These are phyloP conservation scores for Hippocampus comes DNA, from an alignment of 2,113 vertebrate genomes.

Conservation along the genomic window DNA sequence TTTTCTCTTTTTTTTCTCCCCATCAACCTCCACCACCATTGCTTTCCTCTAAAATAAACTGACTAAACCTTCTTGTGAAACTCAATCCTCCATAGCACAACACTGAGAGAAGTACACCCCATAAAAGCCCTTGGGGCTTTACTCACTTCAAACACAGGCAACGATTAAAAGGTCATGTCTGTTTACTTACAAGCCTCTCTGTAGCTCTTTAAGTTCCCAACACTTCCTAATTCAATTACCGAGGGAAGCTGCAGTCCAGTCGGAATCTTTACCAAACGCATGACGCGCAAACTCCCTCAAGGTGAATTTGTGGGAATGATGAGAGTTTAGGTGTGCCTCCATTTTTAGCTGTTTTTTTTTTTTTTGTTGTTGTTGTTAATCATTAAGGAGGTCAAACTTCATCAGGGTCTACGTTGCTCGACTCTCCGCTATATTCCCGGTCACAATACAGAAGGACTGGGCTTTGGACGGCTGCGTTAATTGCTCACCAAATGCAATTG, in stretches of 20 bases:
- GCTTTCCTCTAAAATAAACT: slow-evolving; percentile 60
- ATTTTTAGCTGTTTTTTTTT: not conserved
- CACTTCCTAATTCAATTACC: slow-evolving; percentile 71
- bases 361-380: not conserved
- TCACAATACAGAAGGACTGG: no score
- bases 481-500: not conserved
- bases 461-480: not conserved
- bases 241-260: slow-evolving; percentile 43
- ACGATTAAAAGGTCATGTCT: slow-evolving; percentile 64
- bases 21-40: slow-evolving; percentile 45
- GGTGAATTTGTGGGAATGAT: slow-evolving; percentile 29
- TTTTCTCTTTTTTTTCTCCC: slow-evolving; percentile 24
- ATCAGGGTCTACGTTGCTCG: not conserved
- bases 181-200: slow-evolving; percentile 68
- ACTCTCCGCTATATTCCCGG: not conserved
- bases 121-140: slow-evolving; percentile 52
- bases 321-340: not conserved
- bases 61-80: slow-evolving; percentile 60
- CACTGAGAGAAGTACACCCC: slow-evolving; percentile 56
- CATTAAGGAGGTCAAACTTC: not conserved
- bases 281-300: slow-evolving; percentile 47
- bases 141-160: slow-evolving; percentile 57
- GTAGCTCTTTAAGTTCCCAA: slow-evolving; percentile 62
- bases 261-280: slow-evolving; percentile 44
- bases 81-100: slow-evolving; percentile 53